A percentile compares a stretch with the other conserved stretches of the same genome.
Conservation (phyloP, 1,140 invertebrate genomes). For the Cataglyphis hispanica region DNA sequence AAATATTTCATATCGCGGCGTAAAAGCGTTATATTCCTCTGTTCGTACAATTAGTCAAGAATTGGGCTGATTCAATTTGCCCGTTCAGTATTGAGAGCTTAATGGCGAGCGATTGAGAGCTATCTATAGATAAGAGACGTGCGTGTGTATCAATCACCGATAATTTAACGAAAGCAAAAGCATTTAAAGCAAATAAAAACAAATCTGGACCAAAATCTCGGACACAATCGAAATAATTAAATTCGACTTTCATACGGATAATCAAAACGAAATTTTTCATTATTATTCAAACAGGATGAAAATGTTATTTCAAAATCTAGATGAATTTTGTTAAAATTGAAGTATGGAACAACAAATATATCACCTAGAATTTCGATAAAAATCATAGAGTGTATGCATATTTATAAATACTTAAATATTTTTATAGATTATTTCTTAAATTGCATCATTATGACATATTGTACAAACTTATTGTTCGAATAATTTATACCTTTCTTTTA, state of each 20-base stretch:
- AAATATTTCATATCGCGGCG: constrained; percentile 11
- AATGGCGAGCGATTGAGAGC: constrained; percentile 15
- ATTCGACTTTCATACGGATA: constrained; percentile 4
- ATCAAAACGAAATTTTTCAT: constrained; percentile 21
- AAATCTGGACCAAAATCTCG: neutral
- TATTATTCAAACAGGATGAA: neutral
- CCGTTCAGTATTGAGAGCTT: neutral
- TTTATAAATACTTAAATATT: constrained; percentile 11
- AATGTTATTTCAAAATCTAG: neutral
- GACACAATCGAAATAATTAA: neutral
- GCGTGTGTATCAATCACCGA: constrained; percentile 22
- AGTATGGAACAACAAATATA: neutral
- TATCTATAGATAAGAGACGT: constrained; percentile 2
- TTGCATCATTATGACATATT: neutral
- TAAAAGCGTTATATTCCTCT: constrained; percentile 1
- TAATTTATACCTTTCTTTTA: constrained; percentile 4
- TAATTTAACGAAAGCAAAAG: constrained; percentile 11
- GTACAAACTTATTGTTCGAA: neutral
- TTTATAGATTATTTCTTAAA: neutral
- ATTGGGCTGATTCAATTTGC: constrained; percentile 9
- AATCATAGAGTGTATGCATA: neutral
- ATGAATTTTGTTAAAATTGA: constrained; percentile 28
- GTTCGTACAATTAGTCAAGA: constrained; percentile 31
- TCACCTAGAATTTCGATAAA: neutral
- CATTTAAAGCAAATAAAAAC: constrained; percentile 1